A percentile compares a stretch with the other conserved stretches of the same genome.
These are phyloP conservation scores for Larimichthys crocea DNA, from an alignment of 2,113 vertebrate genomes.

Conservation along the genomic window DNA sequence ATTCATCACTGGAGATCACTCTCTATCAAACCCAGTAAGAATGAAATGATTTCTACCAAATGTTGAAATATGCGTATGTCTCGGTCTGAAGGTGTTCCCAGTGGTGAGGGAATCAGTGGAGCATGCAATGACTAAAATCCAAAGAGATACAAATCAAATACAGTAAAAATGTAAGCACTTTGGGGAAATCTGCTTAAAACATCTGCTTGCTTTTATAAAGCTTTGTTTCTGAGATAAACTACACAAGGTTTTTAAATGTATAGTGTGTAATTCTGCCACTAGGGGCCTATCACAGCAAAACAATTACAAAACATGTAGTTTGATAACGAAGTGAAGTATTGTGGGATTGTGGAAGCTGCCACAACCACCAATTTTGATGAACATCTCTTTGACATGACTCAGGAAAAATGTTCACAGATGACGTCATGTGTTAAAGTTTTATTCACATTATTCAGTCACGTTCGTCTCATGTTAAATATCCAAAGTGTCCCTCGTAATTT, in stretches of 20 bases:
- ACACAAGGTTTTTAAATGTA: neutral
- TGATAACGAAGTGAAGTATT: too few species aligned
- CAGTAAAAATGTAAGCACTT: neutral
- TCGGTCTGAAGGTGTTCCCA: conserved; percentile 24
- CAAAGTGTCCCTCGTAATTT: too few species aligned
- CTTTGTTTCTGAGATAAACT: neutral
- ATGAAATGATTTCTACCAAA: conserved; percentile 42
- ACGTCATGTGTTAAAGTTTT: too few species aligned
- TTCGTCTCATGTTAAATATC: too few species aligned
- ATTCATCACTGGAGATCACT: conserved; percentile 55
- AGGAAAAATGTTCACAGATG: too few species aligned
- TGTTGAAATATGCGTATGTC: conserved; percentile 38
- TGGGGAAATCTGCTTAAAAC: conserved; percentile 9
- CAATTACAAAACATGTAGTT: too few species aligned
- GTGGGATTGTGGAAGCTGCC: too few species aligned
- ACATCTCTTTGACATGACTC: too few species aligned
- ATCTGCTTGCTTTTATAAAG: neutral
- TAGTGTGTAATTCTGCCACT: too few species aligned
- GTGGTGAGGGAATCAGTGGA: conserved; percentile 12
- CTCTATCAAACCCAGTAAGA: conserved; percentile 40
- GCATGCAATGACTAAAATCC: conserved; percentile 19
- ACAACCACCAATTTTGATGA: too few species aligned
- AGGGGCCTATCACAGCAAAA: too few species aligned
- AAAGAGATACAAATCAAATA: conserved; percentile 40
- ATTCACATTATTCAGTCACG: too few species aligned